phyloP scores from a whole-genome alignment of 53 echinoderm and acorn worm genomes.

The Hippasteria phrygiana region DNA sequence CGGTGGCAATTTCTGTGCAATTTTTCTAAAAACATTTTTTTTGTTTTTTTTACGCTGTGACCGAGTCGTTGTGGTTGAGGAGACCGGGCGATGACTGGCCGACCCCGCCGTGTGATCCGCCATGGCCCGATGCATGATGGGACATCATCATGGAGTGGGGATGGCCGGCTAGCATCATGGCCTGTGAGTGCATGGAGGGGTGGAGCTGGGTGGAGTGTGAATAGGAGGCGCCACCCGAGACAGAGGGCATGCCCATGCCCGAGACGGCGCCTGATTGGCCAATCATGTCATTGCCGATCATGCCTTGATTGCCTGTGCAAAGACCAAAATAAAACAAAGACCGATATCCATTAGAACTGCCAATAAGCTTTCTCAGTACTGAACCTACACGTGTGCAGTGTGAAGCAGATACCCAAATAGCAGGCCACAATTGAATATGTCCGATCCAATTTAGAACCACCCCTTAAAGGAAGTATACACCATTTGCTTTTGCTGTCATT shows the following conservation, averaged over 20 bases:
- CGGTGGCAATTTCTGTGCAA: not conserved
- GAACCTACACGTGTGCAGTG: no score
- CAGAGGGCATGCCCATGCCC: slow-evolving; percentile 35
- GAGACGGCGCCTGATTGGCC: slow-evolving; percentile 54
- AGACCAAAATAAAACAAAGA: not conserved
- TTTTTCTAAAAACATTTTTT: not conserved
- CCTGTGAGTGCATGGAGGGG: slow-evolving; percentile 81
- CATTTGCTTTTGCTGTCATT: no score
- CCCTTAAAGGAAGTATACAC: no score
- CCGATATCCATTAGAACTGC: not conserved
- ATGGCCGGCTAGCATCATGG: slow-evolving; percentile 65
- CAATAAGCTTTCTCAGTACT: no score
- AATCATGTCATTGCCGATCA: slow-evolving; percentile 64
- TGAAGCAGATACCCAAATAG: no score
- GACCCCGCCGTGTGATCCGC: slow-evolving; percentile 35
- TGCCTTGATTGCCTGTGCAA: slow-evolving; percentile 53
- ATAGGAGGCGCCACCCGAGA: slow-evolving; percentile 57
- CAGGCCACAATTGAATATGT: no score
- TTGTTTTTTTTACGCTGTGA: slow-evolving; percentile 23
- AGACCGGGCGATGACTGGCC: slow-evolving; percentile 58
- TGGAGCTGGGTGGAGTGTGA: slow-evolving; percentile 81
- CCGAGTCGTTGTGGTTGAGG: slow-evolving; percentile 54
- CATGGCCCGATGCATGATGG: slow-evolving; percentile 58
- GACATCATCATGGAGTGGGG: slow-evolving; percentile 72
- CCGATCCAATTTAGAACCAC: no score